A percentile compares a stretch with the other conserved stretches of the same genome.
phyloP scores from a whole-genome alignment of 2,888 invertebrate species.

The Hoplodrina ambigua region DNA sequence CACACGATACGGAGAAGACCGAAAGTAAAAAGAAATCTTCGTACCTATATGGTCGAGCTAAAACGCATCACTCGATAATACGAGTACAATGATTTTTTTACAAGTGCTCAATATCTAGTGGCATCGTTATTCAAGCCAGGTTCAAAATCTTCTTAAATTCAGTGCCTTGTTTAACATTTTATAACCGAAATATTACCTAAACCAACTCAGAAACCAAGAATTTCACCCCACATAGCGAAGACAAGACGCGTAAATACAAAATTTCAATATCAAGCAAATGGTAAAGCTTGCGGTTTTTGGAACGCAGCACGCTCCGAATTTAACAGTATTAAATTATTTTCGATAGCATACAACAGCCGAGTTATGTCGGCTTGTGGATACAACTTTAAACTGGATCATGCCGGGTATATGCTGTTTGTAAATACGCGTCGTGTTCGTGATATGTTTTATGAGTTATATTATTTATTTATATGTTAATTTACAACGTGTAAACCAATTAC shows the following conservation, averaged over 20 bases:
- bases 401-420: slow-evolving; percentile 34
- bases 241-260: slow-evolving; percentile 34
- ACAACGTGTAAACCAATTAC: no score
- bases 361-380: slow-evolving; percentile 58
- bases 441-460: neutral
- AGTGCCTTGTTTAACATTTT: neutral
- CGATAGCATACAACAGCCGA: slow-evolving; percentile 71
- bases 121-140: no score
- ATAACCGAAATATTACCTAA: neutral
- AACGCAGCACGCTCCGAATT: slow-evolving; percentile 72
- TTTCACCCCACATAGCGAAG: slow-evolving; percentile 2
- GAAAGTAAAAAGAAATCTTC: no score
- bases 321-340: slow-evolving; percentile 80
- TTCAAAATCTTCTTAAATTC: neutral
- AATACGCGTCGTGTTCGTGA: slow-evolving; percentile 17
- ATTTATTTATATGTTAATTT: no score
- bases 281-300: slow-evolving; percentile 72
- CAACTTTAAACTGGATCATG: slow-evolving; percentile 62
- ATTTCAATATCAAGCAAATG: slow-evolving; percentile 52
- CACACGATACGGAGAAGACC: no score
- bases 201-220: slow-evolving; percentile 12
- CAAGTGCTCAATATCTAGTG: neutral
- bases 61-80: no score
- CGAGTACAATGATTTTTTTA: no score
- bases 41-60: no score